Base-by-base conservation (phyloP, 2,113 vertebrate genomes). In the Apistogramma diplotaenia region DNA sequence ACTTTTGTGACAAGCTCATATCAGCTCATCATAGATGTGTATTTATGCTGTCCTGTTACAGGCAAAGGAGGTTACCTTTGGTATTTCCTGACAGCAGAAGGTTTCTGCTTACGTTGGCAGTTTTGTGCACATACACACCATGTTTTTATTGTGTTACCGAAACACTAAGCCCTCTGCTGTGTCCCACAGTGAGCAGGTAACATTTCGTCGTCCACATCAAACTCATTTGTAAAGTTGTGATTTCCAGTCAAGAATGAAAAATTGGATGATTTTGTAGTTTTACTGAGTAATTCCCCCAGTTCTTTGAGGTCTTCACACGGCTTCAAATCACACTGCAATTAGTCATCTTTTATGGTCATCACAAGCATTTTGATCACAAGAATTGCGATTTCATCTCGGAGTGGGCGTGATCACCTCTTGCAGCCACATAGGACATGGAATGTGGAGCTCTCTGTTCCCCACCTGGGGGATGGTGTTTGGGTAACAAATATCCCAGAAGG, bases 41-140 rank as follows among this genome's bases (percentile, higher is more conserved):
- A 25, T 46, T 18, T 8, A 27, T 46, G 15, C 61, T 15, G 18
- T 46, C 37, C 61, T 67, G 40, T 46, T 67, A 4, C 62, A 46
- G 62, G 40, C 25, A 46, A 18, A 46, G 23, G 62, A 46, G 3
- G 1, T 46, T 67, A 46, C 15, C 62, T 18, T 46, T 46, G 62
- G 62, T 67, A 40, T 67, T 27, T 67, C 0, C 0, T 19, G 23
- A 46, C 8, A 46, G 23, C 62, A 46, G 6, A 49, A 49, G 62
- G 23, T 67, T 67, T 67, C 62, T 23, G 18, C 23, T 67, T 46
- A 23, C 23, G 16, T 46, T 65, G 61, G 61, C 21, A 46, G 46
- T 46, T 67, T 46, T 67, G 15, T 0, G 23, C 43, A 49, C 5
- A 49, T 0, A 0, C 40, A 49, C 2, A 70, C 40, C 1, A 25